Percentiles rank a stretch among this genome's conserved stretches.
Conservation (phyloP, 2,797 vertebrate species). For the Catharus ustulatus region DNA sequence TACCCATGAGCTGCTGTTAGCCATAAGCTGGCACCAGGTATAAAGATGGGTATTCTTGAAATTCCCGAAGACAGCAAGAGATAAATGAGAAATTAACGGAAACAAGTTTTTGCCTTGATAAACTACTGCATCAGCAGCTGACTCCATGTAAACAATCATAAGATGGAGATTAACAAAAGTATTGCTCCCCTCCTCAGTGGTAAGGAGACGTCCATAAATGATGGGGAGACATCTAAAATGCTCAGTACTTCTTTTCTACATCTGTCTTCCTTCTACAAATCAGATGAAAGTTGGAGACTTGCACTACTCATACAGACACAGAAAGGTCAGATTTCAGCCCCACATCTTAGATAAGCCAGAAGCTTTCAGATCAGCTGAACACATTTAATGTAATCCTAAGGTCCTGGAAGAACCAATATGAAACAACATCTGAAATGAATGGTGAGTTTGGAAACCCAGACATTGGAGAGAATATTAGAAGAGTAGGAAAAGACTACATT, state of each 20-base stretch:
- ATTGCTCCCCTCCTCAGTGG: neutral
- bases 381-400: neutral
- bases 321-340: constrained; percentile 35
- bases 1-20: neutral
- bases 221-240: neutral
- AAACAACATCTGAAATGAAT: neutral
- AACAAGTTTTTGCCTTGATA: neutral
- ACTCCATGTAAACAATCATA: neutral
- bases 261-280: neutral
- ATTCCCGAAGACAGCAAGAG: neutral
- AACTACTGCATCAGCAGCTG: neutral
- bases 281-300: neutral
- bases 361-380: neutral
- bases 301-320: neutral
- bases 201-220: neutral
- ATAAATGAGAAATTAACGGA: neutral
- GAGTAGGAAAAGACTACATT: neutral
- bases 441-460: neutral
- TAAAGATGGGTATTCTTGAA: neutral
- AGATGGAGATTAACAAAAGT: neutral
- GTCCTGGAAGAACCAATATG: neutral
- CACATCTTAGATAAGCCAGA: neutral
- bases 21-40: neutral
- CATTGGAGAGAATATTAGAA: neutral
- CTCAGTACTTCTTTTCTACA: neutral